Evolutionary conservation across 2,888 invertebrate genomes (phyloP).

Genomic region (Pheosia tremula): DNA sequence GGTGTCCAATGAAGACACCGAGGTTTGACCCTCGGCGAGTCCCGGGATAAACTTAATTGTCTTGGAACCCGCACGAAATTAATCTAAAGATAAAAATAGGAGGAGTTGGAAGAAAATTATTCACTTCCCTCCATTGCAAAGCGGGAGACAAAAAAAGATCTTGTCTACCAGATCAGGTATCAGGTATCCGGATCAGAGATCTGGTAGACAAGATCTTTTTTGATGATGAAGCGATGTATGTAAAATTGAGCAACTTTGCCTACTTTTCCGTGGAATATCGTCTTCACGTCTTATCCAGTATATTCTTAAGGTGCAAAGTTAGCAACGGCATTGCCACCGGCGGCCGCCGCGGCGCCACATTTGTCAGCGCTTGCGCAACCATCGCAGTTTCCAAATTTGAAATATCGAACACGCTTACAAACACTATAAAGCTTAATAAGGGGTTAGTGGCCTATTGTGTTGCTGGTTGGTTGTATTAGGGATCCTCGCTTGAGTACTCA

Average conservation of each 20-base stretch:
- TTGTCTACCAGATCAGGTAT: too few species aligned
- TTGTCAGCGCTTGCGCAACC: slow-evolving; percentile 62
- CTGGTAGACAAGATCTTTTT: too few species aligned
- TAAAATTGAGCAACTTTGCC: not conserved
- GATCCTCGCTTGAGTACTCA: slow-evolving; percentile 2
- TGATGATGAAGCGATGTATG: too few species aligned
- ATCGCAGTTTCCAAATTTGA: slow-evolving; percentile 69
- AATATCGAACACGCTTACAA: slow-evolving; percentile 64
- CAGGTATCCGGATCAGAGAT: too few species aligned
- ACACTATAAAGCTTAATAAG: slow-evolving; percentile 61
- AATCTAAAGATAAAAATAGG: too few species aligned
- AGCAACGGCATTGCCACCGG: slow-evolving; percentile 51
- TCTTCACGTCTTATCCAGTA: slow-evolving; percentile 38
- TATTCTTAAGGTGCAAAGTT: slow-evolving; percentile 32
- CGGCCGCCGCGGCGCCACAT: slow-evolving; percentile 61
- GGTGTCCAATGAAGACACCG: too few species aligned
- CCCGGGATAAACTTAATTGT: too few species aligned
- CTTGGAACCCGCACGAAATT: too few species aligned
- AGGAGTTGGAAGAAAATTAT: too few species aligned
- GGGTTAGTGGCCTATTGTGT: slow-evolving; percentile 44
- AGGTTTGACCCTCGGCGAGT: too few species aligned
- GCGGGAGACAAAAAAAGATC: too few species aligned
- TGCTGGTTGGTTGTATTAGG: slow-evolving; percentile 11
- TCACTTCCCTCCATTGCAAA: too few species aligned
- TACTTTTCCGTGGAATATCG: not conserved